phyloP scores from a whole-genome alignment of 2,888 invertebrate species.

The Calameuta pallipes region DNA sequence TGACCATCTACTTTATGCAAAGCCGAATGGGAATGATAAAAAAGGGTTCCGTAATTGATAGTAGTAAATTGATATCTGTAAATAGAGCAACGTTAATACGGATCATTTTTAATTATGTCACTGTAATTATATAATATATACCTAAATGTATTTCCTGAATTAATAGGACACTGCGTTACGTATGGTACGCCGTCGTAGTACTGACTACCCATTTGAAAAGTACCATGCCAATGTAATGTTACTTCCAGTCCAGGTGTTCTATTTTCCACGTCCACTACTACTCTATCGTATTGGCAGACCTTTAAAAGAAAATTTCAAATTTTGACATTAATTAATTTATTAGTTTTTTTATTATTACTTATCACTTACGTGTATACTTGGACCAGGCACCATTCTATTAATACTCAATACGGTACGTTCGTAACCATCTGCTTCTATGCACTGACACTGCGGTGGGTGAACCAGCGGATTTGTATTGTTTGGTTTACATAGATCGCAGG shows the following conservation, averaged over 20 bases:
- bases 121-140: slow-evolving; percentile 42
- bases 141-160: slow-evolving; percentile 87
- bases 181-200: slow-evolving; percentile 90
- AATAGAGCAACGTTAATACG: slow-evolving; percentile 67
- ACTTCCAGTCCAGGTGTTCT: slow-evolving; percentile 88
- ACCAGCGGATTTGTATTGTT: slow-evolving; percentile 28
- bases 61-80: slow-evolving; percentile 30
- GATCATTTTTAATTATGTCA: not conserved
- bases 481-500: slow-evolving; percentile 35
- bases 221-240: slow-evolving; percentile 91
- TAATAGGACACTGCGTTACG: slow-evolving; percentile 88
- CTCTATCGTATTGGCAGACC: slow-evolving; percentile 88
- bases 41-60: slow-evolving; percentile 31
- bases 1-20: slow-evolving; percentile 36
- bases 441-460: slow-evolving; percentile 36
- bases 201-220: slow-evolving; percentile 83
- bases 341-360: too few species aligned
- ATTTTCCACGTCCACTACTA: slow-evolving; percentile 87
- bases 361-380: slow-evolving; percentile 12
- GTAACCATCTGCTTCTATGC: slow-evolving; percentile 37
- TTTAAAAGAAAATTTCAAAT: slow-evolving; percentile 66
- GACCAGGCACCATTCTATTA: slow-evolving; percentile 45
- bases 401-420: slow-evolving; percentile 29
- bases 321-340: too few species aligned
- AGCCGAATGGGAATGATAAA: slow-evolving; percentile 35